phyloP scores from a whole-genome alignment of 2,888 invertebrate genomes.

The Aquatica leii region DNA sequence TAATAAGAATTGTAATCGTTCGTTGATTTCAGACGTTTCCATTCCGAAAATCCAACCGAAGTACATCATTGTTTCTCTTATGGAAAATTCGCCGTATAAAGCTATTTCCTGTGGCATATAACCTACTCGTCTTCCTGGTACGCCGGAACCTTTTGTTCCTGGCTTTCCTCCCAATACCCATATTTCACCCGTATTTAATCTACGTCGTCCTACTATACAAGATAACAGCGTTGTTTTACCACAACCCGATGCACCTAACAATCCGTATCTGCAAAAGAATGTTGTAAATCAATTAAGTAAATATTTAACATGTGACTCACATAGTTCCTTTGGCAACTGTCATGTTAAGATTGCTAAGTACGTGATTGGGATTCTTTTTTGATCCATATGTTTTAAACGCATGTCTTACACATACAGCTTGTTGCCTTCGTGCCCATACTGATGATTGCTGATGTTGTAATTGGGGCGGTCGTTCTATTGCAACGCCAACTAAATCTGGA shows the following conservation, averaged over 20 bases:
- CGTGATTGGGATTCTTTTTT: constrained; percentile 85
- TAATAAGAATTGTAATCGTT: constrained; percentile 83
- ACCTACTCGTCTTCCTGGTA: constrained; percentile 91
- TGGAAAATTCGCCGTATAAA: constrained; percentile 90
- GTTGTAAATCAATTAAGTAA: neutral
- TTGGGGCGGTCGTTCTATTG: constrained; percentile 56
- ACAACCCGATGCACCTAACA: constrained; percentile 93
- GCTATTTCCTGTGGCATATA: constrained; percentile 97
- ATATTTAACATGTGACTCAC: constrained; percentile 68
- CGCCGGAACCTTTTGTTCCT: constrained; percentile 85
- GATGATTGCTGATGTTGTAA: constrained; percentile 61
- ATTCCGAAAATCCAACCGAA: constrained; percentile 97
- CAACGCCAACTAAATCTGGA: constrained; percentile 58
- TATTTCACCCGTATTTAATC: constrained; percentile 85
- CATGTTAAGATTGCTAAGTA: constrained; percentile 89
- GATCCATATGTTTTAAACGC: constrained; percentile 91
- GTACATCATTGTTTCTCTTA: constrained; percentile 94
- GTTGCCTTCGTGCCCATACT: constrained; percentile 76
- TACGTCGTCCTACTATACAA: constrained; percentile 88
- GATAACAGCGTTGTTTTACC: constrained; percentile 96
- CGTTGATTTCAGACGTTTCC: constrained; percentile 81
- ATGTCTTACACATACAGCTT: constrained; percentile 87
- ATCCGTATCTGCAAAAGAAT: constrained; percentile 77
- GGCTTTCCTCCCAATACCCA: constrained; percentile 90
- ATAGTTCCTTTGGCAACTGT: constrained; percentile 94